A percentile compares a stretch with the other conserved stretches of the same genome.
These are phyloP conservation scores for Neosalanx taihuensis DNA, from an alignment of 2,797 vertebrate species.

Conservation along the genomic window DNA sequence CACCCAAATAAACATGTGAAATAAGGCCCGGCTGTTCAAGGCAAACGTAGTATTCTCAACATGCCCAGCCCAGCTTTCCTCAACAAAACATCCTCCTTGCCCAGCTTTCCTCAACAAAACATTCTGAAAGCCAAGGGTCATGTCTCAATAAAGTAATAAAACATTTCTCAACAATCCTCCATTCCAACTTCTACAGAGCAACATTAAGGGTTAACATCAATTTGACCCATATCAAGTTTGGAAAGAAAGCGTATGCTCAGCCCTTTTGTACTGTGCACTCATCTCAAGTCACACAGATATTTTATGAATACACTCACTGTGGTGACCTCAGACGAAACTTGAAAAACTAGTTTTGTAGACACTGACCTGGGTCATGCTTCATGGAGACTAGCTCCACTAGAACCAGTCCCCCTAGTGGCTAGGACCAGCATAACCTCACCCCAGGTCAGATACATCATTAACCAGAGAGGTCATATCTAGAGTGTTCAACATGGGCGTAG, in stretches of 20 bases:
- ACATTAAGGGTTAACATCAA: neutral
- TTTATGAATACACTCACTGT: too few relatives aligned
- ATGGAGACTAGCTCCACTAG: neutral
- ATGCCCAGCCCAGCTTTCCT: neutral
- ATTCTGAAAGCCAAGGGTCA: neutral
- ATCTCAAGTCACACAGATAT: too few relatives aligned
- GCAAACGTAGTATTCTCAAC: neutral
- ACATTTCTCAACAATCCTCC: too few relatives aligned
- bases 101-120: neutral
- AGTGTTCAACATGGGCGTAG: too few relatives aligned
- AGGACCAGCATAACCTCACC: slow-evolving; percentile 17
- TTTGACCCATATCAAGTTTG: neutral
- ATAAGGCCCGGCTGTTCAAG: neutral
- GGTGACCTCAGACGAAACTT: too few relatives aligned
- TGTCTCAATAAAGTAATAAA: neutral
- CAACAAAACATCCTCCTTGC: neutral
- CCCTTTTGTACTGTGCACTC: too few relatives aligned
- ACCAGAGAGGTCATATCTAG: too few relatives aligned
- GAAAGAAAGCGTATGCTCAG: too few relatives aligned
- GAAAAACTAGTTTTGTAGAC: neutral
- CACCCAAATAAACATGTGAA: neutral
- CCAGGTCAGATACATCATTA: slow-evolving; percentile 31
- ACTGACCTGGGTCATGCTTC: slow-evolving; percentile 15
- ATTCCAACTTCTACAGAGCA: too few relatives aligned
- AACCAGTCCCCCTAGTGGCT: neutral